Percentiles rank a stretch among this genome's conserved stretches.
Conservation (phyloP, 2,888 invertebrate species). For the Scaptomyza parva region DNA sequence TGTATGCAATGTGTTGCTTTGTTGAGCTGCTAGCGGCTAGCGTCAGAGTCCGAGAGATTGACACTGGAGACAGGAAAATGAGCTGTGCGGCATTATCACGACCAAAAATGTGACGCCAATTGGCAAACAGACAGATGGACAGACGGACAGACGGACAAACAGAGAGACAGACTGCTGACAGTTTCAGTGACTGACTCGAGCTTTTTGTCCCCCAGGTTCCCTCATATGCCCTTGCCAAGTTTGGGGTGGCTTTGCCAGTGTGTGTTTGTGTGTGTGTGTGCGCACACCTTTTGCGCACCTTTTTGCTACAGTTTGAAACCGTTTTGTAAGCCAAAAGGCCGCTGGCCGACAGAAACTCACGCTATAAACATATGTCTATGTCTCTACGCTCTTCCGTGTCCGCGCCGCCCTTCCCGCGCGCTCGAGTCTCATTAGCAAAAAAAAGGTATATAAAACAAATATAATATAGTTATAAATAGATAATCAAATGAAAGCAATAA, state of each 20-base stretch:
- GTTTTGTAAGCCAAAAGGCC: constrained; percentile 43
- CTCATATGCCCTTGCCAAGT: constrained; percentile 37
- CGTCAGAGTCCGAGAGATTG: constrained; percentile 64
- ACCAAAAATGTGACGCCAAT: constrained; percentile 78
- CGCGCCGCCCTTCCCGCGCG: constrained; percentile 9
- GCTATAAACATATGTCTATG: constrained; percentile 3
- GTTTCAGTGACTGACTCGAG: constrained; percentile 43
- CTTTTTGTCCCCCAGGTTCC: constrained; percentile 2
- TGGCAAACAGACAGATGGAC: constrained; percentile 25
- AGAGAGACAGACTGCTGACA: constrained; percentile 36
- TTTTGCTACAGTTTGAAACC: constrained; percentile 44
- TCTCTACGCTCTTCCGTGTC: constrained; percentile 42
- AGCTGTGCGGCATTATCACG: constrained; percentile 72
- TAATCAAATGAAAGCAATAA: constrained; percentile 38
- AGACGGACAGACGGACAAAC: constrained; percentile 18
- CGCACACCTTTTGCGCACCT: constrained; percentile 21
- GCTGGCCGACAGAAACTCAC: constrained; percentile 9
- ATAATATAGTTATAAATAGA: constrained; percentile 8
- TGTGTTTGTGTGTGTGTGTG: not conserved
- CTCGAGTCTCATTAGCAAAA: constrained; percentile 32
- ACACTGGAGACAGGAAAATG: constrained; percentile 80
- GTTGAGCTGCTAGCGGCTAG: constrained; percentile 32
- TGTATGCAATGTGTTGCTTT: constrained; percentile 50
- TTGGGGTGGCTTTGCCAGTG: constrained; percentile 14
- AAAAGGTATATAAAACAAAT: not conserved